Conservation (phyloP, 1,140 invertebrate species). For the Tetragonula clypearis region DNA sequence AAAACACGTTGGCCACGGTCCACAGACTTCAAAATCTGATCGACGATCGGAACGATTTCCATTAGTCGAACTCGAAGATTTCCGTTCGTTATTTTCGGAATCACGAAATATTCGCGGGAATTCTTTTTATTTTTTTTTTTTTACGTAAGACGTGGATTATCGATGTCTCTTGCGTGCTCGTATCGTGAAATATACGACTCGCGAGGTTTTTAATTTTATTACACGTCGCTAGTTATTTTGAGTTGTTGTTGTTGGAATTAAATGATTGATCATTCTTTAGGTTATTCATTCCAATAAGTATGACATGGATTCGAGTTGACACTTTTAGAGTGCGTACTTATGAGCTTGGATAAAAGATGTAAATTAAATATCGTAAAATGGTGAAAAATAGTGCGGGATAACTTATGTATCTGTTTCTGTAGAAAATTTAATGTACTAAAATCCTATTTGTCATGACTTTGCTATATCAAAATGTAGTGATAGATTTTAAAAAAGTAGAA, state of each 20-base stretch:
- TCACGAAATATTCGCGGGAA: not conserved
- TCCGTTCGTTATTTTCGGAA: constrained; percentile 8
- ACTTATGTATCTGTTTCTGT: too few species aligned
- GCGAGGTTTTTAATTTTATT: not conserved
- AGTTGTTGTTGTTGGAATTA: not conserved
- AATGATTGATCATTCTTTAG: not conserved
- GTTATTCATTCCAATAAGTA: too few species aligned
- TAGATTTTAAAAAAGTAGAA: too few species aligned
- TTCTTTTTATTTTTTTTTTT: not conserved
- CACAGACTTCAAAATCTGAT: constrained; percentile 46
- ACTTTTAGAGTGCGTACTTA: too few species aligned
- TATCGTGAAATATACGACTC: not conserved
- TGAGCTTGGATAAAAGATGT: too few species aligned
- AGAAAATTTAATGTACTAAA: too few species aligned
- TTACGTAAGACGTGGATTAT: not conserved
- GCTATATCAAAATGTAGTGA: too few species aligned
- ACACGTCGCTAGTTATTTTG: not conserved
- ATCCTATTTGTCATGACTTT: too few species aligned
- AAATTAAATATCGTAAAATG: too few species aligned
- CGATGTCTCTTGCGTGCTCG: not conserved
- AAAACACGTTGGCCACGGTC: constrained; percentile 42
- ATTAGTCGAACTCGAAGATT: not conserved
- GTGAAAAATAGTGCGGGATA: too few species aligned
- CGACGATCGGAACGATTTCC: not conserved
- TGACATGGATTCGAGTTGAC: too few species aligned